Evolutionary conservation across 1,140 invertebrate species (phyloP), one percentile per base, ranked within the genome.

Genomic region (Venustaconcha ellipsiformis): DNA sequence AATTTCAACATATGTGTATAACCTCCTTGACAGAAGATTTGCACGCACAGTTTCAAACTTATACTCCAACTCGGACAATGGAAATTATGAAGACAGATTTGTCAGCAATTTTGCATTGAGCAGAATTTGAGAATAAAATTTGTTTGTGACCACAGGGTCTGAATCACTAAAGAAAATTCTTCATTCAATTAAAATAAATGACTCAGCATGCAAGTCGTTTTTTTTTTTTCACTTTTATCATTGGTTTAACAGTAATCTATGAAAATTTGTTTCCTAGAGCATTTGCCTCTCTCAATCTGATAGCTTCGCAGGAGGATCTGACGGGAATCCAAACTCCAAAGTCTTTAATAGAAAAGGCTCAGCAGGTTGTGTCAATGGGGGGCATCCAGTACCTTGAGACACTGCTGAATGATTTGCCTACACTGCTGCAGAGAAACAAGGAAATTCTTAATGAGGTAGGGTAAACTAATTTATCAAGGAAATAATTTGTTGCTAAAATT

Each of bases 401-500:
- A 57, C 85, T 93, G 80, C 92, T 95, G 70, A 93, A 88, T 92
- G 97, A 99, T 86, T 91, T 99, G 64, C 98, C 98, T 0, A 94
- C 96, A 78, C 91, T 98, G 60, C 92, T 99, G 58, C 94, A 95
- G 87, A 92, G 98, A 74, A 99, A 99, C 90, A 94, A 94, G 74
- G 98, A 99, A 90, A 98, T 99, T 79, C 92, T 99, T 0, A 94
- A 97, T 88, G 98, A 99, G 92, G 95, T 96, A 84, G 71, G 76
- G 72, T 20, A 69, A 59, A 57, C 1, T 6, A 48, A 11, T 48
- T 48, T 48, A 48, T 0, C 37, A 55, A 18, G 66, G 1, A 60
- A 26, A 14, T 57, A 13, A 69, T 6, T 26, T 62, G 59, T 62
- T n/a, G 18, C 18, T 62, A 62, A 23, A 62, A 23, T 23, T n/a